Evolutionary conservation across 2,888 invertebrate species (phyloP).

Genomic region (Thereva unica): DNA sequence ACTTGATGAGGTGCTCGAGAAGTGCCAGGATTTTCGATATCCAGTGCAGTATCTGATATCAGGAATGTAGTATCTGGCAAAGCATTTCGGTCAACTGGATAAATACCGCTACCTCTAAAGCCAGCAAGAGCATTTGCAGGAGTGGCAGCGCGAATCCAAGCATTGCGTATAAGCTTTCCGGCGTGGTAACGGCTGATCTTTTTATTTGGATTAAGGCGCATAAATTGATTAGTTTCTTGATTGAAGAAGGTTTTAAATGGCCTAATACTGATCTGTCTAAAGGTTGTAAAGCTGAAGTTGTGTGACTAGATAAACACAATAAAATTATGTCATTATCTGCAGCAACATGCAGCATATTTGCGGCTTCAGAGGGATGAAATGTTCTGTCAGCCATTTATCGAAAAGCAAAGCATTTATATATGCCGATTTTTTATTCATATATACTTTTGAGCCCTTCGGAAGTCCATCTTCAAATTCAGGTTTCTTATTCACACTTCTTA

Average conservation of each 20-base stretch:
- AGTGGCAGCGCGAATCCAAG: conserved; percentile 17
- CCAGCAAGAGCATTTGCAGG: conserved; percentile 15
- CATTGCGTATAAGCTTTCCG: conserved; percentile 13
- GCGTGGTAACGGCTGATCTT: conserved; percentile 22
- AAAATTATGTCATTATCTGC: conserved; percentile 25
- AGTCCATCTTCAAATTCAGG: conserved; percentile 46
- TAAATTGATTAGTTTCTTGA: neutral
- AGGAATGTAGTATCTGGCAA: too few relatives aligned
- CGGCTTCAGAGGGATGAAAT: conserved; percentile 45
- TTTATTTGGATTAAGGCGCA: neutral
- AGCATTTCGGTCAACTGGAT: conserved; percentile 13
- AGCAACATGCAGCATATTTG: conserved; percentile 26
- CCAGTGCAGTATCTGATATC: too few relatives aligned
- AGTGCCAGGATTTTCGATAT: too few relatives aligned
- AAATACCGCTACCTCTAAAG: conserved; percentile 21
- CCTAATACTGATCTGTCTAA: too few relatives aligned
- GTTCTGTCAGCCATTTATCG: conserved; percentile 46
- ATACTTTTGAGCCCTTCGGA: conserved; percentile 45
- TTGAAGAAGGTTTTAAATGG: conserved; percentile 8
- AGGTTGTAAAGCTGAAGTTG: too few relatives aligned
- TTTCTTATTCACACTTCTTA: conserved; percentile 48
- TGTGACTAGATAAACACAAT: conserved; percentile 13
- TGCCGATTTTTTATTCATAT: conserved; percentile 47
- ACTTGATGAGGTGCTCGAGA: too few relatives aligned
- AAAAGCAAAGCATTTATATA: conserved; percentile 45